These are phyloP conservation scores for Indicator indicator DNA, from an alignment of 2,113 vertebrate species.

Conservation along the genomic window DNA sequence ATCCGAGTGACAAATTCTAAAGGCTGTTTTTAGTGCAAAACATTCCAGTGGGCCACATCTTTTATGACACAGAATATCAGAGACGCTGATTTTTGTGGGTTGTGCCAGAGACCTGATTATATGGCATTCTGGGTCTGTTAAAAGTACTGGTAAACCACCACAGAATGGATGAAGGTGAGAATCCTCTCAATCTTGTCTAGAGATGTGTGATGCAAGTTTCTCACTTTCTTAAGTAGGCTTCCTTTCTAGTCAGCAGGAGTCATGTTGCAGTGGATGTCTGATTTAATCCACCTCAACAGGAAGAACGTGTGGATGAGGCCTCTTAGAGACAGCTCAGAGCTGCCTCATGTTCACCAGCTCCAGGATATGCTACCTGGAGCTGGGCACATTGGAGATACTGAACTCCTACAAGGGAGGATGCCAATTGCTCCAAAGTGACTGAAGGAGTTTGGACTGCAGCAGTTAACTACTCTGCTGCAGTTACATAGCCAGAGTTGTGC, in stretches of 20 bases:
- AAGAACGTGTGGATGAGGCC: background rate
- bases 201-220: accelerated
- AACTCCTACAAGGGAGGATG: background rate
- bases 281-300: background rate
- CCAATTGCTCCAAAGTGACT: background rate
- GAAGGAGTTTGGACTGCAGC: accelerated
- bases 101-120: background rate
- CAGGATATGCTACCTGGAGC: background rate
- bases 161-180: background rate
- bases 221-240: background rate
- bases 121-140: background rate
- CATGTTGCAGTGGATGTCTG: too few relatives aligned
- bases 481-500: background rate
- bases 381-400: background rate
- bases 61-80: background rate
- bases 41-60: conserved; percentile 13
- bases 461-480: background rate
- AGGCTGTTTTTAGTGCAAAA: background rate
- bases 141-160: background rate
- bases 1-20: conserved; percentile 22
- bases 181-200: background rate
- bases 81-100: background rate
- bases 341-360: accelerated
- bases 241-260: background rate
- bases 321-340: background rate